Evolutionary conservation across 2,888 invertebrate species (phyloP).

Genomic region (Lycophotia porphyrea): DNA sequence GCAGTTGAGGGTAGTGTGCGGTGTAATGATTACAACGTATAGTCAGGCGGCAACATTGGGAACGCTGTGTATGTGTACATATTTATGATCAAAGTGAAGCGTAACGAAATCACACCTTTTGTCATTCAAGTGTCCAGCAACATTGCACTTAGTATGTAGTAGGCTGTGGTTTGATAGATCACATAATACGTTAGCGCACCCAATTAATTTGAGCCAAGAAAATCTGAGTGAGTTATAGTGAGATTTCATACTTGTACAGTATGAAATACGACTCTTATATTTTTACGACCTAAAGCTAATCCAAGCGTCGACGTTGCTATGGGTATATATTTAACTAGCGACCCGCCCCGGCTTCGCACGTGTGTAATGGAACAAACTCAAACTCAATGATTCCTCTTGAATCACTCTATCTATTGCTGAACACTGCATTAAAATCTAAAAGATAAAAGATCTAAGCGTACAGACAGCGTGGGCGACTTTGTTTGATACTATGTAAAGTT

Average conservation of each 20-base stretch:
- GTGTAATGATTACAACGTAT: background rate
- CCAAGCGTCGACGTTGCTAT: background rate
- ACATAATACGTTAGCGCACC: background rate
- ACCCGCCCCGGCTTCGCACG: no score
- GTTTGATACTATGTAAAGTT: no score
- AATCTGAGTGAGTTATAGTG: background rate
- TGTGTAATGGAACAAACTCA: no score
- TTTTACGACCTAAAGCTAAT: no score
- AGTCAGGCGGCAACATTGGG: constrained; percentile 3
- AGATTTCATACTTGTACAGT: background rate
- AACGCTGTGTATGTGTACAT: background rate
- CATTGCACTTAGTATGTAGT: background rate
- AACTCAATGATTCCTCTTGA: no score
- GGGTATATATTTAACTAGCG: constrained; percentile 11
- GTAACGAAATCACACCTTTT: background rate
- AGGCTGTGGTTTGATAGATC: background rate
- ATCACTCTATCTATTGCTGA: no score
- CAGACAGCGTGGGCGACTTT: no score
- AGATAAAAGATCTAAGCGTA: no score
- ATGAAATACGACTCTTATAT: background rate
- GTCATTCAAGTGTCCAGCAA: background rate
- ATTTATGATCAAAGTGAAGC: background rate
- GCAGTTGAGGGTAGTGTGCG: background rate
- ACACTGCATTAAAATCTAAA: no score
- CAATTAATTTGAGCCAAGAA: background rate